These are phyloP conservation scores for Gymnosoma rotundatum DNA, from an alignment of 2,888 invertebrate genomes.

Conservation along the genomic window DNA sequence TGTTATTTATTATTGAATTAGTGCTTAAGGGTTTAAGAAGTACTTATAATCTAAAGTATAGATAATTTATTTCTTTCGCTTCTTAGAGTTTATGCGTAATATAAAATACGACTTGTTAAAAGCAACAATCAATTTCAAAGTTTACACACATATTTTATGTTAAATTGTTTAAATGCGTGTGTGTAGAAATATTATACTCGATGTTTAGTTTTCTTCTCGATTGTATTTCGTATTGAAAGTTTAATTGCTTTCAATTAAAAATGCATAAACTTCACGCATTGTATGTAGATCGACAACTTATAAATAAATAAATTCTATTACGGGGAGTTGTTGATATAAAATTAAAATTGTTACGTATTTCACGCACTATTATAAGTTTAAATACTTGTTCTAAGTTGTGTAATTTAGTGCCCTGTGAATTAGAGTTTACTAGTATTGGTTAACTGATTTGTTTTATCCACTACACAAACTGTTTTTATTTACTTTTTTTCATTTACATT, in stretches of 20 bases:
- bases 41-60: conserved; percentile 56
- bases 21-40: conserved; percentile 21
- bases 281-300: conserved; percentile 45
- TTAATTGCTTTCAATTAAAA: conserved; percentile 81
- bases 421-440: background rate
- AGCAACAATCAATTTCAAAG: too few species aligned
- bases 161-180: conserved; percentile 30
- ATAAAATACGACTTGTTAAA: conserved; percentile 3
- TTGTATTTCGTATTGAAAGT: conserved; percentile 74
- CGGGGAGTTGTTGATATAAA: background rate
- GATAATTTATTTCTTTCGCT: conserved; percentile 50
- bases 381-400: conserved; percentile 1
- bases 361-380: conserved; percentile 62
- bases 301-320: conserved; percentile 29
- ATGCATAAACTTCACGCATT: conserved; percentile 72
- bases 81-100: conserved; percentile 53
- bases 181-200: conserved; percentile 2
- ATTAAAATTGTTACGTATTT: conserved; percentile 6
- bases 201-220: conserved; percentile 4
- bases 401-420: background rate
- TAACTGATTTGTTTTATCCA: conserved; percentile 31
- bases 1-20: conserved; percentile 20
- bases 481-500: conserved; percentile 6
- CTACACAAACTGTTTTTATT: conserved; percentile 9
- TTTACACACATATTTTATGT: conserved; percentile 32